Percentiles rank a stretch among this genome's conserved stretches.
Evolutionary conservation across 2,888 invertebrate genomes (phyloP).

Genomic region (Heteromurus nitidus): DNA sequence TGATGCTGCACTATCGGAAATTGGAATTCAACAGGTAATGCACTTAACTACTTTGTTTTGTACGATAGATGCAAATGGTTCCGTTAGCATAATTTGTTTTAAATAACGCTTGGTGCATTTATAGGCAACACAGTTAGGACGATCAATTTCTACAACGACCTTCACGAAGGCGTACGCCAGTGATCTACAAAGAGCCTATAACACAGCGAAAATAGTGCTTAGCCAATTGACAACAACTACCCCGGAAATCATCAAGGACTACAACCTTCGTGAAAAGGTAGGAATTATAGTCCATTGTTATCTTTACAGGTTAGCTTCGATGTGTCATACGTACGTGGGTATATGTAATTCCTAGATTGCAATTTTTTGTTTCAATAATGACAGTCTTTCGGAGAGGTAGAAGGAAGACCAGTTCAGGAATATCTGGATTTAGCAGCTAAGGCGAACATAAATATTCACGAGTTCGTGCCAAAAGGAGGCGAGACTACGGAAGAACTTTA

Average conservation of each 20-base stretch:
- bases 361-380: too few relatives aligned
- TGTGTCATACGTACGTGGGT: not conserved
- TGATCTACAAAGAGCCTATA: constrained; percentile 64
- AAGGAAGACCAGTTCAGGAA: constrained; percentile 65
- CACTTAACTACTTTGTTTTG: not conserved
- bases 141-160: constrained; percentile 26
- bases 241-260: constrained; percentile 52
- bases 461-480: constrained; percentile 65
- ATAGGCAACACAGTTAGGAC: constrained; percentile 67
- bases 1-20: constrained; percentile 64
- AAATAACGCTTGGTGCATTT: too few relatives aligned
- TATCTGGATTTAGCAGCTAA: constrained; percentile 63
- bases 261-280: constrained; percentile 69
- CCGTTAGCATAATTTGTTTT: too few relatives aligned
- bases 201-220: constrained; percentile 67
- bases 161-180: constrained; percentile 66
- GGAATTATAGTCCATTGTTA: too few relatives aligned
- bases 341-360: not conserved
- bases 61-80: too few relatives aligned
- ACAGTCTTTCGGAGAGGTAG: constrained; percentile 68
- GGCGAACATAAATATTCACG: constrained; percentile 43
- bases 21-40: constrained; percentile 69
- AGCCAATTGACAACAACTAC: constrained; percentile 32
- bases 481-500: constrained; percentile 61
- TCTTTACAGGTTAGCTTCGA: too few relatives aligned